Percentiles rank a stretch among this genome's conserved stretches.
Evolutionary conservation across 1,140 invertebrate species (phyloP).

Genomic region (Aphaenogaster floridana): DNA sequence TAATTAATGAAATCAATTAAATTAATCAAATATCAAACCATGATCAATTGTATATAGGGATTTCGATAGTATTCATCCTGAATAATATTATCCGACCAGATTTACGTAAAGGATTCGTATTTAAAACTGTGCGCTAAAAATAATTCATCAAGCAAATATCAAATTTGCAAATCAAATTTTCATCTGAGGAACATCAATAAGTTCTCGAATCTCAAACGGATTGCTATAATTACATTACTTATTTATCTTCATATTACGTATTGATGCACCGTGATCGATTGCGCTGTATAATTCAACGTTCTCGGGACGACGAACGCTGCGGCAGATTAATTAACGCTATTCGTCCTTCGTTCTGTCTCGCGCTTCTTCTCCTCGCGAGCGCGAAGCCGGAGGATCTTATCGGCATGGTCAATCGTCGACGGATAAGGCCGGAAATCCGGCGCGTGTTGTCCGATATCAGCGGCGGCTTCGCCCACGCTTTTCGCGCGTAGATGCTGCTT

Average conservation of each 20-base stretch:
- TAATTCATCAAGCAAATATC: background rate
- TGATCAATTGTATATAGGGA: background rate
- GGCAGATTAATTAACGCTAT: constrained; percentile 36
- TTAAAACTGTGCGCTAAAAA: background rate
- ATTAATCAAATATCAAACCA: background rate
- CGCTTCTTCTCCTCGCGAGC: constrained; percentile 14
- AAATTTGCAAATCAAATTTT: constrained; percentile 1
- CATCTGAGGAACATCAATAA: background rate
- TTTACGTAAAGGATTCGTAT: background rate
- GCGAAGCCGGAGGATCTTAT: constrained; percentile 55
- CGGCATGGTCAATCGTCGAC: constrained; percentile 64
- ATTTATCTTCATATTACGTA: constrained; percentile 21
- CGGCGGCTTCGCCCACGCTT: constrained; percentile 60
- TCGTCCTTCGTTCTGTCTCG: background rate
- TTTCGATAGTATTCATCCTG: background rate
- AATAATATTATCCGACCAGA: background rate
- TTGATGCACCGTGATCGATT: constrained; percentile 26
- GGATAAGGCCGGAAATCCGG: constrained; percentile 74
- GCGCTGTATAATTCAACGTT: constrained; percentile 28
- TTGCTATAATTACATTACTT: constrained; percentile 15
- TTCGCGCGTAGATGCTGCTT: constrained; percentile 23
- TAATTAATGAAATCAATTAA: background rate
- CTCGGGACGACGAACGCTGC: background rate
- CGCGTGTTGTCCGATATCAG: constrained; percentile 68
- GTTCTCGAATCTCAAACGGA: background rate